These are phyloP conservation scores for Mormoops blainvillei DNA, from an alignment of 2,113 vertebrate species.

Conservation along the genomic window DNA sequence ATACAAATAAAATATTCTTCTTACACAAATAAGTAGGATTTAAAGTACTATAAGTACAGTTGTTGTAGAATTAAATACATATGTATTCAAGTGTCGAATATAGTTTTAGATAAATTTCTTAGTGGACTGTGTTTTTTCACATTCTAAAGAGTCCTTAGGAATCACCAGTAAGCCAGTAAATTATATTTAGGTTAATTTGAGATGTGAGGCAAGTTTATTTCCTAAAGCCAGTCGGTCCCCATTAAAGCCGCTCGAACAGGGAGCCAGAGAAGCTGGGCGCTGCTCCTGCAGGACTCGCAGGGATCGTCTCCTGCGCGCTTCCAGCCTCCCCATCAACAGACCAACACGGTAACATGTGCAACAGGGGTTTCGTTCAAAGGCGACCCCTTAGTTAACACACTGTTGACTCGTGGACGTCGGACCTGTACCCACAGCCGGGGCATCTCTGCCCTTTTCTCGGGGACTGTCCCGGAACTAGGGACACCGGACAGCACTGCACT, in stretches of 20 bases:
- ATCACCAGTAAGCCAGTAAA: background rate
- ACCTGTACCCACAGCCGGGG: background rate
- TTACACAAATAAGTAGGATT: background rate
- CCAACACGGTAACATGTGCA: background rate
- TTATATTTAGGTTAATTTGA: background rate
- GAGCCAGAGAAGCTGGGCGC: background rate
- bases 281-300: background rate
- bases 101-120: background rate
- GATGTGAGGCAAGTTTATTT: background rate
- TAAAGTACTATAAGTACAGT: background rate
- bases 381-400: background rate
- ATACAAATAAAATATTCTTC: background rate
- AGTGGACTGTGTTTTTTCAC: background rate
- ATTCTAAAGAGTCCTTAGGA: background rate
- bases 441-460: background rate
- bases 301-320: background rate
- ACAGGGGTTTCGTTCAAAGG: background rate
- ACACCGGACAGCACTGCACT: background rate
- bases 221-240: background rate
- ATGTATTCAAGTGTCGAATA: background rate
- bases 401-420: background rate
- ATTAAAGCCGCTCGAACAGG: background rate
- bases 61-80: background rate
- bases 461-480: accelerated
- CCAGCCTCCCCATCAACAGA: background rate